A percentile compares a stretch with the other conserved stretches of the same genome.
These are phyloP conservation scores for Scortum barcoo DNA, from an alignment of 2,113 vertebrate genomes.

Conservation along the genomic window DNA sequence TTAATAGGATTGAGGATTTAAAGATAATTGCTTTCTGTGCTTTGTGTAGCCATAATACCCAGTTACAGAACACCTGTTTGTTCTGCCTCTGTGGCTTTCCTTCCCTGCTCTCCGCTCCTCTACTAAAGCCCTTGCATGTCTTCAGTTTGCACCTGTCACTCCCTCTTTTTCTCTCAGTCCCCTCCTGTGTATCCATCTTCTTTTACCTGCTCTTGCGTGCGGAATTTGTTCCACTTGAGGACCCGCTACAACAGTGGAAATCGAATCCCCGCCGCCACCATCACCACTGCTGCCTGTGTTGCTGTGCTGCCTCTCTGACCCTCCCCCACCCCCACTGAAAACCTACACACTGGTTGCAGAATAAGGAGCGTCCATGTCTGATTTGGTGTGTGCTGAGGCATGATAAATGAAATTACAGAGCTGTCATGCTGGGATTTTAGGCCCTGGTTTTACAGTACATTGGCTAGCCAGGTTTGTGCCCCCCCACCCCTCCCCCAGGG, in stretches of 20 bases:
- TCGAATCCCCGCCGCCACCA: conserved; percentile 29
- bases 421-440: conserved; percentile 62
- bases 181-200: conserved; percentile 38
- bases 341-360: conserved; percentile 36
- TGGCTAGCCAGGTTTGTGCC: background rate
- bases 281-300: conserved; percentile 20
- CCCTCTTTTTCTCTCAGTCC: conserved; percentile 9
- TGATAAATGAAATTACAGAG: conserved; percentile 74
- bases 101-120: background rate
- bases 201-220: conserved; percentile 28
- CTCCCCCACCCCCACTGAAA: conserved; percentile 5
- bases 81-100: conserved; percentile 13
- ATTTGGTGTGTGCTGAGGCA: conserved; percentile 68
- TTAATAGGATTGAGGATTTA: background rate
- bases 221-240: conserved; percentile 68
- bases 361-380: conserved; percentile 63
- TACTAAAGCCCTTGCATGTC: conserved; percentile 19
- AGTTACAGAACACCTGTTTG: background rate
- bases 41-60: background rate
- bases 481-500: background rate
- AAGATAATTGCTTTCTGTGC: background rate
- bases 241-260: conserved; percentile 50
- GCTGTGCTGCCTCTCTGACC: conserved; percentile 25
- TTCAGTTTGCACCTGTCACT: conserved; percentile 45
- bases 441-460: conserved; percentile 46